These are phyloP conservation scores for Trissoscelio sp. DNA, from an alignment of 2,888 invertebrate genomes.

Conservation along the genomic window DNA sequence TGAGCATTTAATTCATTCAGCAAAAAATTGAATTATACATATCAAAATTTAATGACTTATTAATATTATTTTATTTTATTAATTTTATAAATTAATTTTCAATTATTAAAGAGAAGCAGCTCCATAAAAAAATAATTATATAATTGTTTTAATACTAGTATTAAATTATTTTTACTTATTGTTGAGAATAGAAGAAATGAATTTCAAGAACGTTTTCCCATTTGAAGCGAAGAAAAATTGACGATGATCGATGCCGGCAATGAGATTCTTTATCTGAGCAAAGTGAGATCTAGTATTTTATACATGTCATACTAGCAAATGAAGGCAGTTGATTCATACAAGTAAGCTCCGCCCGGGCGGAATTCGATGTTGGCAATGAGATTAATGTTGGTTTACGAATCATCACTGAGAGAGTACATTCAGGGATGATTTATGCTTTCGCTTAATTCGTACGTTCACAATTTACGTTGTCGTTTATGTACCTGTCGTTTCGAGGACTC, in stretches of 20 bases:
- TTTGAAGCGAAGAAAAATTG: slow-evolving; percentile 8
- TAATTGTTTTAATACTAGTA: too few species aligned
- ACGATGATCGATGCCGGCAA: slow-evolving; percentile 17
- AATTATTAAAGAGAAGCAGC: too few species aligned
- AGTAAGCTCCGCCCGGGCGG: slow-evolving; percentile 35
- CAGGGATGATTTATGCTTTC: slow-evolving; percentile 55
- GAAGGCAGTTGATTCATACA: slow-evolving; percentile 50
- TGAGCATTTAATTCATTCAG: too few species aligned
- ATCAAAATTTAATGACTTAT: too few species aligned
- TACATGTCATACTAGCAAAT: slow-evolving; percentile 54
- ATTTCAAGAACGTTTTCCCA: background rate
- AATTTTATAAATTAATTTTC: too few species aligned
- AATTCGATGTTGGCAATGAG: slow-evolving; percentile 58
- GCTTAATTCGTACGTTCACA: slow-evolving; percentile 14
- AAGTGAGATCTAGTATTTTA: slow-evolving; percentile 41
- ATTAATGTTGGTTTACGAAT: slow-evolving; percentile 66
- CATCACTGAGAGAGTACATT: slow-evolving; percentile 51
- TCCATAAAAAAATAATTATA: too few species aligned
- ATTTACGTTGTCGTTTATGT: slow-evolving; percentile 37
- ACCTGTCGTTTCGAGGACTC: slow-evolving; percentile 44
- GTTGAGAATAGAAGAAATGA: background rate
- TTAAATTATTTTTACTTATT: too few species aligned
- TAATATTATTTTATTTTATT: too few species aligned
- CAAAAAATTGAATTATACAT: too few species aligned
- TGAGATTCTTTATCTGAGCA: slow-evolving; percentile 13